A percentile compares a stretch with the other conserved stretches of the same genome.
Conservation (phyloP, 2,888 invertebrate genomes). For the Lacanobia wlatinum region DNA sequence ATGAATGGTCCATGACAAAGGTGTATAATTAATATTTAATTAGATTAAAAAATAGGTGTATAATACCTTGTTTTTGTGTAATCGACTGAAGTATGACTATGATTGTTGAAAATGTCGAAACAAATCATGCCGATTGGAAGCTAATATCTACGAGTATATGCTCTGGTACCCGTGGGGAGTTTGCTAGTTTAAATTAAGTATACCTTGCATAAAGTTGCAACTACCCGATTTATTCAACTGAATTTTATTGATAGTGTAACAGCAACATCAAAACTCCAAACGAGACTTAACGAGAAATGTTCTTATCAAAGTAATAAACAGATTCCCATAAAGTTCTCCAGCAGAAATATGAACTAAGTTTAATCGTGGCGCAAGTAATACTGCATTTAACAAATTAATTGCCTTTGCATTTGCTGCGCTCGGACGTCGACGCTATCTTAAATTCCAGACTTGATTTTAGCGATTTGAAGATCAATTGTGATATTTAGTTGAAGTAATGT, state of each 20-base stretch:
- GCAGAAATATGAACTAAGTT: slow-evolving; percentile 54
- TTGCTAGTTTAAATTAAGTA: neutral
- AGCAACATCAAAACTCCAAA: neutral
- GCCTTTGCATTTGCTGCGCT: slow-evolving; percentile 57
- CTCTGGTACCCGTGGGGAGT: too few relatives aligned
- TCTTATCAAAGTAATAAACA: slow-evolving; percentile 46
- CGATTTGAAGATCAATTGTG: slow-evolving; percentile 41
- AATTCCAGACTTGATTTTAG: slow-evolving; percentile 61
- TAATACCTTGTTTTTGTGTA: too few relatives aligned
- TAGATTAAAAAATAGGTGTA: too few relatives aligned
- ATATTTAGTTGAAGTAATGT: slow-evolving; percentile 12
- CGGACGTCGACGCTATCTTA: slow-evolving; percentile 36
- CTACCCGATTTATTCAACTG: neutral
- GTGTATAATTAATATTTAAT: too few relatives aligned
- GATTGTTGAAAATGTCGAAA: too few relatives aligned
- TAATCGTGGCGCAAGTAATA: slow-evolving; percentile 58
- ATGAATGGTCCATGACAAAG: too few relatives aligned
- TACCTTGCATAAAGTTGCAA: neutral
- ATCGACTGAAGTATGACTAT: too few relatives aligned
- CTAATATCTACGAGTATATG: too few relatives aligned
- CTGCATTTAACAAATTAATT: slow-evolving; percentile 71
- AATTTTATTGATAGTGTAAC: neutral
- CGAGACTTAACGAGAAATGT: neutral
- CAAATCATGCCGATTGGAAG: too few relatives aligned
- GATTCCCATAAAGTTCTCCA: slow-evolving; percentile 46